phyloP scores from a whole-genome alignment of 2,113 vertebrate species.

The Mustela nigripes region DNA sequence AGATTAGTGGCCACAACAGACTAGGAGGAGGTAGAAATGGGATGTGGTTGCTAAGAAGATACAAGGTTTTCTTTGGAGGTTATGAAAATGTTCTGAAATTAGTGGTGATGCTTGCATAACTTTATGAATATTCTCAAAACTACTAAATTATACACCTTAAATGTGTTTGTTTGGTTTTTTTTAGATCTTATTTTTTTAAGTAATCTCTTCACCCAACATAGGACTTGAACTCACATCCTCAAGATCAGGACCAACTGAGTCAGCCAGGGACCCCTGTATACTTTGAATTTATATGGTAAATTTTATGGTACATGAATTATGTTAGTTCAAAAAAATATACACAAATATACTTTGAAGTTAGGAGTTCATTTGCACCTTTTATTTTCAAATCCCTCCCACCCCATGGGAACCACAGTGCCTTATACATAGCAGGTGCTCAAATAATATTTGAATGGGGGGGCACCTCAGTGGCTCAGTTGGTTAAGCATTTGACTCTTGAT shows the following conservation, averaged over 20 bases:
- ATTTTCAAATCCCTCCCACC: not conserved
- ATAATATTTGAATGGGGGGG: not conserved
- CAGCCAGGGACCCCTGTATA: not conserved
- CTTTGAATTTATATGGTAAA: conserved; percentile 14
- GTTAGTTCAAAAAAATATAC: not conserved
- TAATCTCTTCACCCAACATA: not conserved
- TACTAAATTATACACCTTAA: not conserved
- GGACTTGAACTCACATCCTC: not conserved
- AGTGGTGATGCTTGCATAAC: not conserved
- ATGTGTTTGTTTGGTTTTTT: not conserved
- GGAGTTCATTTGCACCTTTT: not conserved
- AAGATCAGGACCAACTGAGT: not conserved
- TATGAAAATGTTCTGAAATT: conserved; percentile 20
- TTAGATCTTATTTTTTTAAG: not conserved
- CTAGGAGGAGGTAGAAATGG: not conserved
- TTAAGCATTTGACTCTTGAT: not conserved
- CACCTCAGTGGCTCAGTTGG: not conserved
- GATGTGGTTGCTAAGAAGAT: not conserved
- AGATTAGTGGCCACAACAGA: not conserved
- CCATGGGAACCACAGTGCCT: not conserved
- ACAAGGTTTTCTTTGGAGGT: not conserved
- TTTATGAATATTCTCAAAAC: conserved; percentile 30
- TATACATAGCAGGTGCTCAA: not conserved
- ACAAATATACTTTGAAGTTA: not conserved
- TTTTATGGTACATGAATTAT: not conserved